These are phyloP conservation scores for Anolis carolinensis DNA, from an alignment of 2,113 vertebrate genomes.

Conservation along the genomic window DNA sequence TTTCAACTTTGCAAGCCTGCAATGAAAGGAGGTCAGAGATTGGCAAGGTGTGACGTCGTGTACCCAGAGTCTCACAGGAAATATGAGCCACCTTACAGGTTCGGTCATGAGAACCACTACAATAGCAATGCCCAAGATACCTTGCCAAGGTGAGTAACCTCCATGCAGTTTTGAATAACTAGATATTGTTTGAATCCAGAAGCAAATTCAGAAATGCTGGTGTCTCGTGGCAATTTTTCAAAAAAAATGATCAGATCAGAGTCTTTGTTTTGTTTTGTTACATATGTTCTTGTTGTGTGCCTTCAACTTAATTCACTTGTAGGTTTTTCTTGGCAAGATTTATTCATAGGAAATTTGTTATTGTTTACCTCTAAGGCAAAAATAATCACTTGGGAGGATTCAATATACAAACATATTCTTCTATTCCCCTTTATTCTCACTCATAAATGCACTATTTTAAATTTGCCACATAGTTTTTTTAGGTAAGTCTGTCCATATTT, in stretches of 20 bases:
- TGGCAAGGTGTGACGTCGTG: conserved; percentile 15
- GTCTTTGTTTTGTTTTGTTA: neutral
- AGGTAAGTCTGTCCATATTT: no score
- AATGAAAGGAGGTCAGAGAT: conserved; percentile 56
- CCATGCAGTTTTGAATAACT: neutral
- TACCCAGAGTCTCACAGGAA: conserved; percentile 63
- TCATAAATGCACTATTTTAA: no score
- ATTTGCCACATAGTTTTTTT: no score
- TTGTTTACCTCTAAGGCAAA: no score
- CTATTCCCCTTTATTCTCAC: no score
- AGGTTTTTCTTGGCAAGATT: no score
- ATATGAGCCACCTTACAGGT: conserved; percentile 34
- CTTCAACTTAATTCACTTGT: no score
- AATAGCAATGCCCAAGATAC: conserved; percentile 64
- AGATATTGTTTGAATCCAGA: neutral
- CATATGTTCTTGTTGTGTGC: no score
- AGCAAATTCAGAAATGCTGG: neutral
- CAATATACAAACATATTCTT: neutral
- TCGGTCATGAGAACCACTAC: conserved; percentile 67
- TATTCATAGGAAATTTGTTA: no score
- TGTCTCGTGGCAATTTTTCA: neutral
- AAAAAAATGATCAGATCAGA: no score
- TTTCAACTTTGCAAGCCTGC: conserved; percentile 42
- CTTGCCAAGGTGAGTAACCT: conserved; percentile 61
- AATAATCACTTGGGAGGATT: no score